Evolutionary conservation across 2,888 invertebrate genomes (phyloP).

Genomic region (Epinotia demarniana): DNA sequence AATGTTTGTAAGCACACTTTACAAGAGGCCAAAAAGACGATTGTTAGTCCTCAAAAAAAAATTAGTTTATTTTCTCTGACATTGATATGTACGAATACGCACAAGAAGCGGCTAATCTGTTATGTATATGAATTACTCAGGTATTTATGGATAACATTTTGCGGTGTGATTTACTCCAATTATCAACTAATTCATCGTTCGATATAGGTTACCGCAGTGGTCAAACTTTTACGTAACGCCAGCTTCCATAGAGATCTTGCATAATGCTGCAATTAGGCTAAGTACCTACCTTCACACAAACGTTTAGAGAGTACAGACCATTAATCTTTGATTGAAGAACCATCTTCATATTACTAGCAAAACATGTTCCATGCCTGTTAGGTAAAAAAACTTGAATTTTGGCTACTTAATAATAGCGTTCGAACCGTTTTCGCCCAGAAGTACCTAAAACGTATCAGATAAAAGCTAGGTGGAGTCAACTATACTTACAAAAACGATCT

Average conservation of each 20-base stretch:
- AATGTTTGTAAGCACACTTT: background rate
- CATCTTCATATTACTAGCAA: background rate
- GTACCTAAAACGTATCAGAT: no score
- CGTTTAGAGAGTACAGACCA: constrained; percentile 23
- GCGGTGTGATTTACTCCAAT: constrained; percentile 22
- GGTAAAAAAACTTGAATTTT: background rate
- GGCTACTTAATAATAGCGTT: background rate
- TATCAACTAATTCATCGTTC: constrained; percentile 24
- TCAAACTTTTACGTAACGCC: constrained; percentile 42
- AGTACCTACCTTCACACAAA: constrained; percentile 33
- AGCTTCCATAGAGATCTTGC: constrained; percentile 39
- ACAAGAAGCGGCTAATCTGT: background rate
- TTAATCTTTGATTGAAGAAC: constrained; percentile 29
- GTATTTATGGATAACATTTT: constrained; percentile 6
- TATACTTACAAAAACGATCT: no score
- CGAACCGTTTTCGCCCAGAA: background rate
- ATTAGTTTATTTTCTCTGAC: background rate
- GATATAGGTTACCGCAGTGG: constrained; percentile 29
- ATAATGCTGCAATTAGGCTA: constrained; percentile 38
- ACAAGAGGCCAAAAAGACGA: background rate
- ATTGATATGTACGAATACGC: background rate
- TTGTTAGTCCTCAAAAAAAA: background rate
- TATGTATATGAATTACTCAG: background rate
- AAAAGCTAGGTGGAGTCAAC: no score
- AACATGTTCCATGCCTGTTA: background rate